Evolutionary conservation across 1,140 invertebrate genomes (phyloP), one percentile per base, ranked within the genome.

Genomic region (Ptiloglossa arizonensis): DNA sequence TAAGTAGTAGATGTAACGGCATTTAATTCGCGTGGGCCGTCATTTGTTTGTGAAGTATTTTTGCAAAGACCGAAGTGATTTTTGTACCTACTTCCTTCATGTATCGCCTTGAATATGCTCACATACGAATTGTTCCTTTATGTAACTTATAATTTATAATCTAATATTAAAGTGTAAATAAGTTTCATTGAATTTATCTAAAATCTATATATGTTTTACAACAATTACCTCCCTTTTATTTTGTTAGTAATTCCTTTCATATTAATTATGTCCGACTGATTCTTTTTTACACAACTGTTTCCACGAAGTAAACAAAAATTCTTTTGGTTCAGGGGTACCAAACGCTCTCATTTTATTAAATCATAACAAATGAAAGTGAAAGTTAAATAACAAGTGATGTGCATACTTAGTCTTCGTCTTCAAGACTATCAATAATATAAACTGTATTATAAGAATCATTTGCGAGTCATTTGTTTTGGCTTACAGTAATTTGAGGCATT

Each of bases 11-110:
- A 70, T 81, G 38, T 66, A 80, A 85, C 81, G 81, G 83, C 80
- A 87, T 87, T 89, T 87, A 87, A 89, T 72, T 82, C 70, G 85
- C 60, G 70, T 66, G 79, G 70, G 74, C 64, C 66, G 71, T 81
- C 74, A 81, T 81, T 83, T 74, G 54, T 81, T 74, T 80, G 66
- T 68, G 75, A 78, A 69, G 71, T 82, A 80, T 74, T 85, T 85
- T 85, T 85, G 66, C 70, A 80, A 84, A 70, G 72, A 68, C 69
- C 59, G 57, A 84, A 86, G 83, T 84, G 80, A 88, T 80, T 86
- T 86, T 87, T 88, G 79, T 81, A 87, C 83, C 76, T 83, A 77
- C 57, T 86, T 77, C 68, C 77, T 82, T 80, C 46, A 59, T 77
- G 27, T 76, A 79, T 59, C 72, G 50, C 80, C 59, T 86, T 32